A percentile compares a stretch with the other conserved stretches of the same genome.
phyloP scores from a whole-genome alignment of 1,140 invertebrate genomes.

The Venustaconcha ellipsiformis region DNA sequence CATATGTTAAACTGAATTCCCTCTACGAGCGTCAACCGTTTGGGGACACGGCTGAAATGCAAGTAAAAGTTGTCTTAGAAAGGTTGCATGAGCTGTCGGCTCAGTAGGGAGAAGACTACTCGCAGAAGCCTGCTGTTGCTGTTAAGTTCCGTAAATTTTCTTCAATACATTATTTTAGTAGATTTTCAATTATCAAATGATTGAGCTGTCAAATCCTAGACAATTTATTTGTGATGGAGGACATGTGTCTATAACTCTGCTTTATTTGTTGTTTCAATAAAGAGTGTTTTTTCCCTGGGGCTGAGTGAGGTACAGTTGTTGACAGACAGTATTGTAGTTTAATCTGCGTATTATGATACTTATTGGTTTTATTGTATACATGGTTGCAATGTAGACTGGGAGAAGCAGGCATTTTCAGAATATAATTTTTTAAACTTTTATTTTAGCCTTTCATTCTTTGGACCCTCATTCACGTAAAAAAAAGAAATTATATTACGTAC shows the following conservation, averaged over 20 bases:
- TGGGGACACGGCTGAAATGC: neutral
- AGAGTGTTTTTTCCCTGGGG: neutral
- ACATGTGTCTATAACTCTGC: conserved; percentile 15
- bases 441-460: conserved; percentile 22
- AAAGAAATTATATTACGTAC: conserved; percentile 19
- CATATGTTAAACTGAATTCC: conserved; percentile 5
- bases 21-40: neutral
- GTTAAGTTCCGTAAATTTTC: conserved; percentile 5
- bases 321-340: neutral
- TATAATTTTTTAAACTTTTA: conserved; percentile 27
- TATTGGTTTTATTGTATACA: conserved; percentile 10
- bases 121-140: neutral
- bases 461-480: neutral
- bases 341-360: conserved; percentile 1
- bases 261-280: conserved; percentile 21
- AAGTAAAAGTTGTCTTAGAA: conserved; percentile 1
- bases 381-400: conserved; percentile 4
- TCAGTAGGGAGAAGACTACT: conserved; percentile 2
- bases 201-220: conserved; percentile 3
- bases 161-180: conserved; percentile 12
- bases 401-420: neutral
- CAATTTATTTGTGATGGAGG: conserved; percentile 11
- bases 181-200: conserved; percentile 9
- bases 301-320: conserved; percentile 10
- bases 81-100: neutral